Evolutionary conservation across 1,140 invertebrate species (phyloP), one percentile per base, ranked within the genome.

Genomic region (Popillia japonica): DNA sequence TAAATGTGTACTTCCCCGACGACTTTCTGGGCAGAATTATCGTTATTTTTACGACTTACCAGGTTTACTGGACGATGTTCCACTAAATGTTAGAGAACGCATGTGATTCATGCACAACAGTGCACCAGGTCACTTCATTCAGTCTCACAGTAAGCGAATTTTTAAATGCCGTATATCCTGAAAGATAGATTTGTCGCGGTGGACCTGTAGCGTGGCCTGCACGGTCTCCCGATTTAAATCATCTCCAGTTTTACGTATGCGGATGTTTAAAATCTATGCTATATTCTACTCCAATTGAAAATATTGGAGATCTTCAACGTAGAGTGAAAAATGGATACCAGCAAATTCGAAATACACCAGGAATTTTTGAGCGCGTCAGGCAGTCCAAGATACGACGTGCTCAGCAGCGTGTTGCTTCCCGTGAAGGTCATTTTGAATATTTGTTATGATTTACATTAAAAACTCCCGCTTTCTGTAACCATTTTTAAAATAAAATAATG

Each of bases 231-330:
- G 83, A 86, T 80, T 75, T 86, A 61, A 84, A 78, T 59, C 75
- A 78, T 68, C 59, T 81, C 48, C 85, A 86, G 76, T 85, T 83
- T 77, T 84, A 80, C 72, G 76, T 83, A 9, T 83, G 80, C 82
- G 84, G 78, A 68, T 10, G 3, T n/a, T 68, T 68, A 22, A 22
- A 68, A 20, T 68, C n/a, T n/a, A n/a, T n/a, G n/a, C n/a, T n/a
- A n/a, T n/a, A n/a, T n/a, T n/a, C n/a, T n/a, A n/a, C n/a, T n/a
- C 64, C 64, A 68, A 23, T 20, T 68, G 3, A 55, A 55, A 55
- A 55, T 55, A n/a, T 55, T 55, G 48, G 7, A 20, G 48, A 55
- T 55, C 48, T 55, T 34, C 27, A 34, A 34, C 27, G 27, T 34
- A 34, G 4, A 34, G 27, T 34, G 27, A 4, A 34, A 34, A 4